These are phyloP conservation scores for Chaetophractus vellerosus DNA, from an alignment of 2,797 vertebrate genomes.

Conservation along the genomic window DNA sequence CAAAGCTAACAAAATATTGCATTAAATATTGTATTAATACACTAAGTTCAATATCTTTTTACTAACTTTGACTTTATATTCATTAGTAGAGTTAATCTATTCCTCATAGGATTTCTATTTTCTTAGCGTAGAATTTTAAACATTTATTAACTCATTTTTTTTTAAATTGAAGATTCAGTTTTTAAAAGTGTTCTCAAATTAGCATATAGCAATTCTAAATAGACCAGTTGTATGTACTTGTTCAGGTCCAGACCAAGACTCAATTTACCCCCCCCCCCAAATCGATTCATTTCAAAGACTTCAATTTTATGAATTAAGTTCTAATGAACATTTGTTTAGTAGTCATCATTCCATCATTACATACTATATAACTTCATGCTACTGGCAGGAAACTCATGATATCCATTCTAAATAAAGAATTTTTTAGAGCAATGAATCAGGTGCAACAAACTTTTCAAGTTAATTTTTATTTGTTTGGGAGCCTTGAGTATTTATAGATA, in stretches of 20 bases:
- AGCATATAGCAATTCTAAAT: conserved; percentile 32
- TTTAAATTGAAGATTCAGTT: conserved; percentile 63
- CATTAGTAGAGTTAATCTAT: conserved; percentile 83
- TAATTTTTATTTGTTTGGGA: conserved; percentile 40
- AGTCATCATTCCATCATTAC: background rate
- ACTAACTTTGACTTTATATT: conserved; percentile 84
- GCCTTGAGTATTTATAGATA: background rate
- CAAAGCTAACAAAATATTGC: background rate
- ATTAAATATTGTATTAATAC: conserved; percentile 42
- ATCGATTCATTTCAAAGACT: conserved; percentile 53
- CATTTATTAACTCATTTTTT: conserved; percentile 72
- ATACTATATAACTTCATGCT: background rate
- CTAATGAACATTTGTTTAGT: background rate
- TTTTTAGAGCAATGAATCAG: background rate
- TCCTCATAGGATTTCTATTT: conserved; percentile 81
- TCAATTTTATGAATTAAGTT: background rate
- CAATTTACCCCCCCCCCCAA: too few relatives aligned
- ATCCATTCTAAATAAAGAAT: background rate
- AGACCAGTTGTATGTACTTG: background rate
- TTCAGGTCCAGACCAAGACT: background rate
- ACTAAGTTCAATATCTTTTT: conserved; percentile 79
- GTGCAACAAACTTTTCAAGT: background rate
- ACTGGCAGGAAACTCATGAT: background rate
- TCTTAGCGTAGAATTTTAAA: conserved; percentile 77
- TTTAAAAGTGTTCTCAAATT: conserved; percentile 80